Evolutionary conservation across 2,113 vertebrate genomes (phyloP).

Genomic region (Polyodon spathula): DNA sequence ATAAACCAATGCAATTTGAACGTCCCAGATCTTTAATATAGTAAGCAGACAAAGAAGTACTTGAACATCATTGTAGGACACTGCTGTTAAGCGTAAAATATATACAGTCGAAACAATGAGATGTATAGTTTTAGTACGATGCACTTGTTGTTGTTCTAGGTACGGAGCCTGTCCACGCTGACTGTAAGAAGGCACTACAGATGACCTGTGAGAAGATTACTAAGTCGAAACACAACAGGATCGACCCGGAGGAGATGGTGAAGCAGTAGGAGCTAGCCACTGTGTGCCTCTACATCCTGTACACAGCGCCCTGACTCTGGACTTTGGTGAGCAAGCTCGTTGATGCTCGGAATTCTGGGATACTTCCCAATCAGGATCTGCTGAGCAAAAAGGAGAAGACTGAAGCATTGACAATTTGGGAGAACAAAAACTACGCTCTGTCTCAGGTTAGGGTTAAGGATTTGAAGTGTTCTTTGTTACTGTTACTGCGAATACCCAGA

Average conservation of each 20-base stretch:
- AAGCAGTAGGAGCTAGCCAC: conserved; percentile 81
- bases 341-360: conserved; percentile 52
- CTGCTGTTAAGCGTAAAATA: too few species aligned
- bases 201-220: conserved; percentile 96
- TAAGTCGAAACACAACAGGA: conserved; percentile 90
- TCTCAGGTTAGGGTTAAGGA: conserved; percentile 56
- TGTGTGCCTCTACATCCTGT: conserved; percentile 79
- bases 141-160: conserved; percentile 36
- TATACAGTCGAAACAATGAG: too few species aligned
- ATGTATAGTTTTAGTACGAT: too few species aligned
- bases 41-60: too few species aligned
- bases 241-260: conserved; percentile 76
- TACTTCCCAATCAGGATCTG: conserved; percentile 46
- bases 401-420: conserved; percentile 70
- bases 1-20: too few species aligned
- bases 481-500: too few species aligned
- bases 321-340: conserved; percentile 67
- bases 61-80: too few species aligned
- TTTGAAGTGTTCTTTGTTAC: too few species aligned
- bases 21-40: too few species aligned
- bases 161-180: conserved; percentile 52
- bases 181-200: conserved; percentile 54
- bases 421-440: conserved; percentile 72
- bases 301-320: conserved; percentile 83
- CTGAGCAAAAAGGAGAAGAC: conserved; percentile 63